Evolutionary conservation across 1,140 invertebrate genomes (phyloP).

Genomic region (Penaeus vannamei): DNA sequence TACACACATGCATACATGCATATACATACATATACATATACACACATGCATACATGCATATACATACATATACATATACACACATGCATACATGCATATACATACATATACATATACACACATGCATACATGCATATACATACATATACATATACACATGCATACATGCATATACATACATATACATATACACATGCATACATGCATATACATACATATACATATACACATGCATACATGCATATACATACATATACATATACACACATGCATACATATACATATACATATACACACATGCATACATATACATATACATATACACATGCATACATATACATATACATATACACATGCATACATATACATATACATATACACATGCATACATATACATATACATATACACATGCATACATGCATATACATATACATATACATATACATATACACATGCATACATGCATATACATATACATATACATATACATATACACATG

Average conservation of each 20-base stretch:
- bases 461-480: constrained; percentile 12
- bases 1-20: no score
- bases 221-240: no score
- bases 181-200: no score
- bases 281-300: no score
- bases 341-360: constrained; percentile 12
- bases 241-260: no score
- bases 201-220: no score
- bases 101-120: no score
- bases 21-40: background rate
- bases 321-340: constrained; percentile 12
- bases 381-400: constrained; percentile 13
- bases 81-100: no score
- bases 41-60: background rate
- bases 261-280: no score
- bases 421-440: constrained; percentile 4
- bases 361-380: constrained; percentile 13
- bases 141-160: no score
- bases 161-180: no score
- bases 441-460: constrained; percentile 12
- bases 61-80: background rate
- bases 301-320: constrained; percentile 13
- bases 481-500: constrained; percentile 12
- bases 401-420: constrained; percentile 3
- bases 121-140: no score